A percentile compares a stretch with the other conserved stretches of the same genome.
Evolutionary conservation across 2,113 vertebrate species (phyloP).

Genomic region (Paedocypris sp.): DNA sequence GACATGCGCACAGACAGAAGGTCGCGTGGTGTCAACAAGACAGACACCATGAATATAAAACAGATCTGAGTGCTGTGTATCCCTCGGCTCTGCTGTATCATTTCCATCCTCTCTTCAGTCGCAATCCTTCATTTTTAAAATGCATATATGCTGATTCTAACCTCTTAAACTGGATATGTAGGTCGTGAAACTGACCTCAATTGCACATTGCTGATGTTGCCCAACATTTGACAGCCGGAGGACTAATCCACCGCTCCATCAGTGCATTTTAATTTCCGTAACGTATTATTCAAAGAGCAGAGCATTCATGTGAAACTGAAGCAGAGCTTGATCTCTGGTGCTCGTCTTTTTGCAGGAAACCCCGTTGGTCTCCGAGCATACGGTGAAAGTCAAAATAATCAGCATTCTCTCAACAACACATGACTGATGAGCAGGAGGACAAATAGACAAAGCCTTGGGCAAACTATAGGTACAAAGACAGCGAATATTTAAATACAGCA

Average conservation of each 20-base stretch:
- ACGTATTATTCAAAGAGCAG: not conserved
- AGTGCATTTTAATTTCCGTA: not conserved
- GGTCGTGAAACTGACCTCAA: not conserved
- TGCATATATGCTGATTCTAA: not conserved
- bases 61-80: not conserved
- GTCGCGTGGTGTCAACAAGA: not conserved
- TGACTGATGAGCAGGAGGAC: not conserved
- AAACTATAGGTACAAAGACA: too few species aligned
- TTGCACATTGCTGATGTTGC: not conserved
- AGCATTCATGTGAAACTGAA: not conserved
- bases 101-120: too few species aligned
- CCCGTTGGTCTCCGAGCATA: not conserved
- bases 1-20: not conserved
- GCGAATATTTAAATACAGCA: too few species aligned
- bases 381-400: not conserved
- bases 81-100: not conserved
- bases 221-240: not conserved
- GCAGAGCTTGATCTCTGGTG: not conserved
- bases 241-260: not conserved
- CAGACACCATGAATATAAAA: not conserved
- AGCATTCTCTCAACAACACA: not conserved
- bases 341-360: not conserved
- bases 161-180: not conserved
- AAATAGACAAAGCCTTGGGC: constrained; percentile 35
- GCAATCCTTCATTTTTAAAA: not conserved